Conservation (phyloP, 2,888 invertebrate species). For the Caenorhabditis macrosperma region DNA sequence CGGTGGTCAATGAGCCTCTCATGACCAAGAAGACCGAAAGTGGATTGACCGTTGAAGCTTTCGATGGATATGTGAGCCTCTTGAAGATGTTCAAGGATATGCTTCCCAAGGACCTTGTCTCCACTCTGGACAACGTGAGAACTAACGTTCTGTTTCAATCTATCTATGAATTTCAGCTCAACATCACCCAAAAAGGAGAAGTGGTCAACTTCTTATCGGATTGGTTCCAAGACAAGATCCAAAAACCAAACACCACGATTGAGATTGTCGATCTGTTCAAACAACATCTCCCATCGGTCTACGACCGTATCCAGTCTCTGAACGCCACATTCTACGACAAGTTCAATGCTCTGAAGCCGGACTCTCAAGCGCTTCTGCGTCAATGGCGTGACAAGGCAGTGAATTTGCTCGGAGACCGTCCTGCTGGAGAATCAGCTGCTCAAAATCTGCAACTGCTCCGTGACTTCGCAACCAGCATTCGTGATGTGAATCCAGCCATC, state of each 20-base stretch:
- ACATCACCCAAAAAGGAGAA: conserved; percentile 63
- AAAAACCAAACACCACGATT: conserved; percentile 51
- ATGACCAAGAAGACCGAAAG: conserved; percentile 28
- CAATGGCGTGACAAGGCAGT: conserved; percentile 63
- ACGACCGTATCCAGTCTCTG: conserved; percentile 52
- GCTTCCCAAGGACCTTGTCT: conserved; percentile 29
- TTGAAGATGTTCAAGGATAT: conserved; percentile 63
- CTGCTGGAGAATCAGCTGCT: conserved; percentile 58
- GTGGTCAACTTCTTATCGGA: conserved; percentile 58
- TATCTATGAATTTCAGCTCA: conserved; percentile 58
- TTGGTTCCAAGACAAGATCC: conserved; percentile 64
- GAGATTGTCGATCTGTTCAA: conserved; percentile 60
- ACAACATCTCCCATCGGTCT: conserved; percentile 61
- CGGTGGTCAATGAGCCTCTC: conserved; percentile 5
- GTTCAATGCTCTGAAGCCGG: conserved; percentile 63
- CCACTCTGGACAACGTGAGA: conserved; percentile 35
- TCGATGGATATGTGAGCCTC: conserved; percentile 62
- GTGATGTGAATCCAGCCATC: conserved; percentile 48
- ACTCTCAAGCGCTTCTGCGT: conserved; percentile 59
- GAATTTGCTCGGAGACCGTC: conserved; percentile 43
- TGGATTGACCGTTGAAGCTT: conserved; percentile 59
- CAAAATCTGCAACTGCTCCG: conserved; percentile 59
- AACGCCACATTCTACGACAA: conserved; percentile 65
- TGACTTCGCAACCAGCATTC: conserved; percentile 60
- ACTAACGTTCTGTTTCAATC: neutral